Conservation (phyloP, 1,140 invertebrate species). For the Pissodes strobi region DNA sequence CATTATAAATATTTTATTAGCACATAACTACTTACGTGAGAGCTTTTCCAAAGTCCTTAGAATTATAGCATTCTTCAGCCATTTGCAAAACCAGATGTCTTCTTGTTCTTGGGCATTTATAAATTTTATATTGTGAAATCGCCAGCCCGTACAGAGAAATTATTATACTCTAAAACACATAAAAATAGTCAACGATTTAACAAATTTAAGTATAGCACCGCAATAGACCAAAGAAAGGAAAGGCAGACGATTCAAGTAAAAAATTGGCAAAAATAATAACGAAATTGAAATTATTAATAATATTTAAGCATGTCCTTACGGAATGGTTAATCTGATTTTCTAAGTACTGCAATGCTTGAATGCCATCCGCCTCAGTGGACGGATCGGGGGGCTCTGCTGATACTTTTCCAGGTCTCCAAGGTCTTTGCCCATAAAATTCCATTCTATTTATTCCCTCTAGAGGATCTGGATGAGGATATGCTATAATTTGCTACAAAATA, state of each 20-base stretch:
- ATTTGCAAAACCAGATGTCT: conserved; percentile 90
- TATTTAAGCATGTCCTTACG: conserved; percentile 56
- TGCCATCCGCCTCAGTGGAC: conserved; percentile 76
- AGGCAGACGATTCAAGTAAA: too few species aligned
- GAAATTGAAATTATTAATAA: background rate
- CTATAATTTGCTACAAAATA: conserved; percentile 55
- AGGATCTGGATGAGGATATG: conserved; percentile 70
- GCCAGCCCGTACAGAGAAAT: conserved; percentile 86
- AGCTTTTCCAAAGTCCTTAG: conserved; percentile 87
- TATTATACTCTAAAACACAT: conserved; percentile 70
- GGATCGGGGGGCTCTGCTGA: conserved; percentile 82
- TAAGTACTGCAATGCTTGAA: conserved; percentile 78
- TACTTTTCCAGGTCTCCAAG: conserved; percentile 85
- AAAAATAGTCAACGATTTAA: too few species aligned
- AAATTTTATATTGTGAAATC: conserved; percentile 91
- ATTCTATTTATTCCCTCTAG: conserved; percentile 66
- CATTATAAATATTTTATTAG: too few species aligned
- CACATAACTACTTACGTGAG: conserved; percentile 74
- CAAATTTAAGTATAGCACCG: too few species aligned
- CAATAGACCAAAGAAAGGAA: too few species aligned
- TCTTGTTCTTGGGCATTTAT: conserved; percentile 88
- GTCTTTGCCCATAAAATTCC: conserved; percentile 93
- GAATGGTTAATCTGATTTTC: conserved; percentile 86
- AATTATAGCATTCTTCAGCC: conserved; percentile 93
- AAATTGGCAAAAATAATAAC: background rate